Percentiles rank a stretch among this genome's conserved stretches.
These are phyloP conservation scores for Ceyx margarethae DNA, from an alignment of 2,113 vertebrate species.

Conservation along the genomic window DNA sequence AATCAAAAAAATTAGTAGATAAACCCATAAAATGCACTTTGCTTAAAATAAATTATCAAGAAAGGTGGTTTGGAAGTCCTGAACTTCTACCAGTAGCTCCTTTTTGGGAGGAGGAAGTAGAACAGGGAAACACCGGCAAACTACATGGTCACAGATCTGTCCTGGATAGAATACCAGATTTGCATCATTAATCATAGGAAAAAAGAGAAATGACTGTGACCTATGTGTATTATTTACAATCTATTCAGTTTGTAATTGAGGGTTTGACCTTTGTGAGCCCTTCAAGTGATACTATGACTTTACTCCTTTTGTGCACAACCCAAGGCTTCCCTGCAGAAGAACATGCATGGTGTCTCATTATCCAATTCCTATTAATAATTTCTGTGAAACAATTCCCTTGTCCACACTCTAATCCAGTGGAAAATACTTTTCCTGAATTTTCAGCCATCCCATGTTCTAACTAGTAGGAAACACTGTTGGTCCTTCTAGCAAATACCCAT, in stretches of 20 bases:
- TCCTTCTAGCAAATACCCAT: background rate
- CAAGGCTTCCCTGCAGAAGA: background rate
- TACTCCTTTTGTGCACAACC: background rate
- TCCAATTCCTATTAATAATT: background rate
- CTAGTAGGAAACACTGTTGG: background rate
- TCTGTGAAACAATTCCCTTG: background rate
- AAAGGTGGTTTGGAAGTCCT: slow-evolving; percentile 24
- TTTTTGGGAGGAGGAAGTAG: background rate
- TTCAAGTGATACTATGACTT: background rate
- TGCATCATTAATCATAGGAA: slow-evolving; percentile 67
- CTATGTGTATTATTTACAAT: slow-evolving; percentile 63
- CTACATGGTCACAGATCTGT: slow-evolving; percentile 27
- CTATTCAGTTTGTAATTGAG: slow-evolving; percentile 61
- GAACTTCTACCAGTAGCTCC: background rate
- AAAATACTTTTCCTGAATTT: background rate
- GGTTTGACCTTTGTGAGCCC: slow-evolving; percentile 65
- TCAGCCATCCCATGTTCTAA: background rate
- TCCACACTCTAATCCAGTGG: background rate
- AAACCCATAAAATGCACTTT: slow-evolving; percentile 67
- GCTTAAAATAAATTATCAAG: slow-evolving; percentile 68
- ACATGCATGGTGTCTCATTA: accelerated
- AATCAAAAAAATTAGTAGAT: slow-evolving; percentile 72
- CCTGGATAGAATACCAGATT: slow-evolving; percentile 49
- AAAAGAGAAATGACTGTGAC: slow-evolving; percentile 52
- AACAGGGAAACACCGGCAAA: background rate